phyloP scores from a whole-genome alignment of 2,113 vertebrate species.

The Nannobrachium achirus region DNA sequence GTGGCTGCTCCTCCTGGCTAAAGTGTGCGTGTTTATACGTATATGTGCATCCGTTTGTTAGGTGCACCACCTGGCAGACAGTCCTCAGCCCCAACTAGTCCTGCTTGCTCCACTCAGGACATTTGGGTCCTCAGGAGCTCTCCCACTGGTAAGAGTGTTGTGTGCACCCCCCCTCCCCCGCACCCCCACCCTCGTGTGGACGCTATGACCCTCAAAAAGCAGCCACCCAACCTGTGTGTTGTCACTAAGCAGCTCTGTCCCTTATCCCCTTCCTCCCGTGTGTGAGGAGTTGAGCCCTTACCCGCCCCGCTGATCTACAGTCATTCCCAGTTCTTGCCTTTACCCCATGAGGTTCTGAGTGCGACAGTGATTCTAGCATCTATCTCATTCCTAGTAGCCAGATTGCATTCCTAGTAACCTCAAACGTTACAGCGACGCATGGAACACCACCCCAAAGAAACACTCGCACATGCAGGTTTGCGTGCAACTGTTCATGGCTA shows the following conservation, averaged over 20 bases:
- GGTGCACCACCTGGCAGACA: constrained; percentile 69
- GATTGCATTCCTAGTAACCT: no score
- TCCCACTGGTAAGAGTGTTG: constrained; percentile 79
- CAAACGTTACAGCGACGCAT: no score
- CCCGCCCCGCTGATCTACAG: no score
- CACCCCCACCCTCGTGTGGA: not conserved
- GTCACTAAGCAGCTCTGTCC: not conserved
- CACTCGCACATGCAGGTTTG: no score
- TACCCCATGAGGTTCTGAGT: no score
- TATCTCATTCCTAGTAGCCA: no score
- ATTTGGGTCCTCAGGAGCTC: constrained; percentile 82
- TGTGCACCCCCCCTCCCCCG: constrained; percentile 46
- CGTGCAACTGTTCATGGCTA: no score
- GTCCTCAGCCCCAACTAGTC: constrained; percentile 67
- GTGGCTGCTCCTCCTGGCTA: constrained; percentile 15
- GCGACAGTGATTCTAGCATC: no score
- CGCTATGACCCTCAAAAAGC: no score
- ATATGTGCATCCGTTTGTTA: constrained; percentile 72
- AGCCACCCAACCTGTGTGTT: no score
- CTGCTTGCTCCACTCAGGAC: constrained; percentile 74
- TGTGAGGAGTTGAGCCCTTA: no score
- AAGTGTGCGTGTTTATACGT: constrained; percentile 62
- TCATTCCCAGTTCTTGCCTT: not conserved
- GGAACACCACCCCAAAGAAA: no score
- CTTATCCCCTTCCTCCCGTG: constrained; percentile 4